Evolutionary conservation across 2,113 vertebrate species (phyloP).

Genomic region (Theropithecus gelada): DNA sequence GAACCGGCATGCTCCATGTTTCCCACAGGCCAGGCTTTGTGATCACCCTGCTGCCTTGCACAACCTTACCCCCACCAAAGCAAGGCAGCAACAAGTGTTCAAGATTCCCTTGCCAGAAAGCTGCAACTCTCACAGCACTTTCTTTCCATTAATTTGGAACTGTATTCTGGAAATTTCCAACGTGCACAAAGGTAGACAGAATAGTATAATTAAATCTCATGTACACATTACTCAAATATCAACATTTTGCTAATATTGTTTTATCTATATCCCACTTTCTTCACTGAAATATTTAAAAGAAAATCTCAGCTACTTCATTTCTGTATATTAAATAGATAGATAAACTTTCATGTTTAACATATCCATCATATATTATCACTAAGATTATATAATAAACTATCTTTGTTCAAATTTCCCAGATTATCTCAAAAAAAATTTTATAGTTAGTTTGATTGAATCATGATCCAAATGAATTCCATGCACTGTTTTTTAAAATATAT

Average conservation of each 20-base stretch:
- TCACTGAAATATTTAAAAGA: neutral
- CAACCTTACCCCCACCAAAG: neutral
- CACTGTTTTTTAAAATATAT: neutral
- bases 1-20: fast-evolving
- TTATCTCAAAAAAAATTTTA: neutral
- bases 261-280: neutral
- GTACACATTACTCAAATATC: neutral
- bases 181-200: neutral
- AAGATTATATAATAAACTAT: neutral
- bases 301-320: neutral
- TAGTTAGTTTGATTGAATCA: neutral
- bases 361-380: neutral
- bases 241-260: neutral
- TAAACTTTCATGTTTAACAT: neutral
- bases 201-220: neutral
- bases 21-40: neutral
- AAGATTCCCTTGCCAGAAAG: neutral
- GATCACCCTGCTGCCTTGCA: neutral
- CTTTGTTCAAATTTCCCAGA: neutral
- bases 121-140: neutral
- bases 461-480: neutral
- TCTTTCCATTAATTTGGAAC: neutral
- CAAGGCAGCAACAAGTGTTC: neutral
- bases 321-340: neutral
- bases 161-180: neutral